Evolutionary conservation across 1,140 invertebrate genomes (phyloP).

Genomic region (Orussus abietinus): DNA sequence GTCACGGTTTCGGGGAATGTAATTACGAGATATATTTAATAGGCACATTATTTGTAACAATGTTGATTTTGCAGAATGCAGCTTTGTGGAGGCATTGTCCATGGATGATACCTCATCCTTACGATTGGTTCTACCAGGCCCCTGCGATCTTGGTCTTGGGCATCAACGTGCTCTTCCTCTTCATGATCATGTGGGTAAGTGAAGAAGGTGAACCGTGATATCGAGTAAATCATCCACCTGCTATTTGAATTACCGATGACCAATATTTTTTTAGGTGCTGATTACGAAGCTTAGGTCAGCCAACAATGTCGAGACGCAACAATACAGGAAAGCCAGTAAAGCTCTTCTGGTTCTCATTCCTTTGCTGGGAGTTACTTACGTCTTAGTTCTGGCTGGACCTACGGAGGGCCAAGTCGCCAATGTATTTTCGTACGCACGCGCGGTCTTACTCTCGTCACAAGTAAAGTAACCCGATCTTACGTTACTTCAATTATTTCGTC

Average conservation of each 20-base stretch:
- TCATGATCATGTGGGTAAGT: slow-evolving; percentile 90
- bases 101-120: slow-evolving; percentile 69
- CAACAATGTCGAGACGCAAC: slow-evolving; percentile 80
- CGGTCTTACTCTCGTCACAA: slow-evolving; percentile 80
- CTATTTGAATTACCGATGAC: background rate
- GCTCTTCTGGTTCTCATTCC: slow-evolving; percentile 84
- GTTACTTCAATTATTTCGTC: background rate
- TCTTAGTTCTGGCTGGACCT: slow-evolving; percentile 75
- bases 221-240: too few species aligned
- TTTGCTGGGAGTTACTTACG: slow-evolving; percentile 82
- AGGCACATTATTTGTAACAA: too few species aligned
- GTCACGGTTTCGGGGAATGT: too few species aligned
- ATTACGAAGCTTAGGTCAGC: slow-evolving; percentile 88
- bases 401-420: slow-evolving; percentile 60
- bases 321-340: slow-evolving; percentile 85
- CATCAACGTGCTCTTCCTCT: slow-evolving; percentile 81
- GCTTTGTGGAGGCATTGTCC: slow-evolving; percentile 55
- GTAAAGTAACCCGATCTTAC: slow-evolving; percentile 44
- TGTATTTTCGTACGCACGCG: slow-evolving; percentile 66
- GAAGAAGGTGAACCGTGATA: too few species aligned
- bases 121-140: slow-evolving; percentile 78
- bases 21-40: too few species aligned
- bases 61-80: slow-evolving; percentile 39
- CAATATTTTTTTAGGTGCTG: slow-evolving; percentile 61
- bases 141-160: slow-evolving; percentile 70